These are phyloP conservation scores for Isichthys henryi DNA, from an alignment of 2,113 vertebrate species.

Conservation along the genomic window DNA sequence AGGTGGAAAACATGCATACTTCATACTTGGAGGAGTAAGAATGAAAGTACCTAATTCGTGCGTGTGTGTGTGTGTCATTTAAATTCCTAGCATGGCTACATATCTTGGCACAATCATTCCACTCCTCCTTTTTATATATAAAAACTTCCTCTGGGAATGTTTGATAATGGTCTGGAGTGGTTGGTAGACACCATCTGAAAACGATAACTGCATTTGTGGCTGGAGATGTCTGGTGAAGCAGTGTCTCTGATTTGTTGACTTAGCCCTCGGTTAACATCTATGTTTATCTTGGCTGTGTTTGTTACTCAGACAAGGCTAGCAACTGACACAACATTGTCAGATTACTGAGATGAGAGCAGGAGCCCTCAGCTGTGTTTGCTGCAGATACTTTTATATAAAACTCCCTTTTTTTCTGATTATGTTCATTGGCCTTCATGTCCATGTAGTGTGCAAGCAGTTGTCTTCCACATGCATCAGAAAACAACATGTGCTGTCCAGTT, in stretches of 20 bases:
- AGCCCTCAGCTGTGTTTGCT: conserved; percentile 16
- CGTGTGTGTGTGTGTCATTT: neutral
- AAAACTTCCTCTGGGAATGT: neutral
- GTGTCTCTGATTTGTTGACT: conserved; percentile 49
- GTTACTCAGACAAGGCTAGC: conserved; percentile 53
- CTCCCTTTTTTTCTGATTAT: neutral
- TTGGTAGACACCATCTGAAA: neutral
- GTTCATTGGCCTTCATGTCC: neutral
- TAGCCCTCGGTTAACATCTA: conserved; percentile 51
- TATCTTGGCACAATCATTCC: neutral
- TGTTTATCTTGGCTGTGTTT: conserved; percentile 59
- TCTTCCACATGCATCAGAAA: no score
- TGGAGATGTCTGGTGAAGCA: conserved; percentile 35
- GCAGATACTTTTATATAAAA: conserved; percentile 3
- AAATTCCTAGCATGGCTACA: conserved; percentile 17
- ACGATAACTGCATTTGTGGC: neutral
- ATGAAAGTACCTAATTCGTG: neutral
- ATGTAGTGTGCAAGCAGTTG: neutral
- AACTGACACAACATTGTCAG: conserved; percentile 61
- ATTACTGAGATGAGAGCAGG: neutral
- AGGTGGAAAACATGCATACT: neutral
- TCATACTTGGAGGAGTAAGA: neutral
- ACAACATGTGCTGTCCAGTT: neutral
- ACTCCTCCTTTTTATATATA: neutral
- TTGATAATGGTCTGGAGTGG: conserved; percentile 21